These are phyloP conservation scores for Microtus ochrogaster DNA, from an alignment of 2,113 vertebrate genomes.

Conservation along the genomic window DNA sequence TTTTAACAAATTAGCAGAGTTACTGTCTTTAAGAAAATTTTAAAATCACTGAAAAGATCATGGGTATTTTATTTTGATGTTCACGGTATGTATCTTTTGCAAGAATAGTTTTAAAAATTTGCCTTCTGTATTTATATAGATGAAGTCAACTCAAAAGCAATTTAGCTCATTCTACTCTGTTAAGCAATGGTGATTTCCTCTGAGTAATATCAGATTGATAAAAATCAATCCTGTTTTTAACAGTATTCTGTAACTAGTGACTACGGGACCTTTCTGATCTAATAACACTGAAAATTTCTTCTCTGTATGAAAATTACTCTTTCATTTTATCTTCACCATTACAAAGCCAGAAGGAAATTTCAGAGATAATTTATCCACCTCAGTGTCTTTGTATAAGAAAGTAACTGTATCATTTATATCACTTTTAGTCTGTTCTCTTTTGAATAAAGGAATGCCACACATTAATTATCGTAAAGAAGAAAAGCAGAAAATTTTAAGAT, in stretches of 20 bases:
- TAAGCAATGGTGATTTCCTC: constrained; percentile 60
- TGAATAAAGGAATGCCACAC: background rate
- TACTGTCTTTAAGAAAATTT: constrained; percentile 58
- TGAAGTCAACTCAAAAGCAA: constrained; percentile 54
- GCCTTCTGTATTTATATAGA: background rate
- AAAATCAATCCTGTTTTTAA: constrained; percentile 65
- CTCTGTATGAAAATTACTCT: constrained; percentile 28
- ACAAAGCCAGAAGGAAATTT: constrained; percentile 35
- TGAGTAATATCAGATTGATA: constrained; percentile 55
- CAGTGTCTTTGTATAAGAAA: background rate
- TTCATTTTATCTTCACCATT: constrained; percentile 28
- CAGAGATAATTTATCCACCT: constrained; percentile 42
- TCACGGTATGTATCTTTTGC: constrained; percentile 50
- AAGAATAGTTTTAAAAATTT: constrained; percentile 63
- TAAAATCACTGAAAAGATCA: constrained; percentile 58
- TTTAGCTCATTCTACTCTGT: constrained; percentile 57
- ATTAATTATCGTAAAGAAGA: background rate
- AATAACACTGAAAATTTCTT: constrained; percentile 50
- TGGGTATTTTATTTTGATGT: constrained; percentile 65
- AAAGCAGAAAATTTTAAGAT: background rate
- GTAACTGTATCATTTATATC: constrained; percentile 33
- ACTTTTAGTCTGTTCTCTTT: constrained; percentile 46
- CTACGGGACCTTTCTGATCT: constrained; percentile 7
- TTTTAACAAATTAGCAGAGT: constrained; percentile 60
- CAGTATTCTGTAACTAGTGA: background rate